A percentile compares a stretch with the other conserved stretches of the same genome.
These are phyloP conservation scores for Ylistrum balloti DNA, from an alignment of 1,140 invertebrate species.

Conservation along the genomic window DNA sequence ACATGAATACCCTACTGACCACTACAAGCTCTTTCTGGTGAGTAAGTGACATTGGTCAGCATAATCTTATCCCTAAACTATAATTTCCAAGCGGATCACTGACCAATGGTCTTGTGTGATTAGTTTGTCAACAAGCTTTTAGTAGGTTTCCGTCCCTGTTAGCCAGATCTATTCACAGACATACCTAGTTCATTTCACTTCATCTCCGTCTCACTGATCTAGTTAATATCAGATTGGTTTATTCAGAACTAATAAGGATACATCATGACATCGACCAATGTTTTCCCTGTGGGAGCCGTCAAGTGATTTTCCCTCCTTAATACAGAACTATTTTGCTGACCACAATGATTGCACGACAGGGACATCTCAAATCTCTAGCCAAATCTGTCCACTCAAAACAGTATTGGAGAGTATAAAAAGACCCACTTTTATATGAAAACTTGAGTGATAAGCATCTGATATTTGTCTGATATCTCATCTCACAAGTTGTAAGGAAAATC, in stretches of 20 bases:
- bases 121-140: conserved; percentile 39
- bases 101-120: background rate
- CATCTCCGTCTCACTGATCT: background rate
- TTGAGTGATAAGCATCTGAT: background rate
- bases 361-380: background rate
- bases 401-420: background rate
- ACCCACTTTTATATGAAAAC: background rate
- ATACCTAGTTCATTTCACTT: background rate
- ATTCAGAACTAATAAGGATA: background rate
- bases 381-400: background rate
- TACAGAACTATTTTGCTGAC: conserved; percentile 5
- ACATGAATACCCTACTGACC: background rate
- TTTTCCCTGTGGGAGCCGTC: background rate
- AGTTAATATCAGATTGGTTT: background rate
- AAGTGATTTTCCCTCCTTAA: conserved; percentile 28
- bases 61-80: background rate
- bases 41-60: background rate
- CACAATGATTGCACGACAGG: background rate
- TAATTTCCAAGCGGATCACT: background rate
- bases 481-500: background rate
- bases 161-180: background rate
- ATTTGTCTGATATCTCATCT: conserved; percentile 16
- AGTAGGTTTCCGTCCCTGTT: background rate
- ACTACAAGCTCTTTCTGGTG: background rate
- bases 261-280: background rate